phyloP scores from a whole-genome alignment of 2,797 vertebrate genomes.

The Rhynchotus rufescens region DNA sequence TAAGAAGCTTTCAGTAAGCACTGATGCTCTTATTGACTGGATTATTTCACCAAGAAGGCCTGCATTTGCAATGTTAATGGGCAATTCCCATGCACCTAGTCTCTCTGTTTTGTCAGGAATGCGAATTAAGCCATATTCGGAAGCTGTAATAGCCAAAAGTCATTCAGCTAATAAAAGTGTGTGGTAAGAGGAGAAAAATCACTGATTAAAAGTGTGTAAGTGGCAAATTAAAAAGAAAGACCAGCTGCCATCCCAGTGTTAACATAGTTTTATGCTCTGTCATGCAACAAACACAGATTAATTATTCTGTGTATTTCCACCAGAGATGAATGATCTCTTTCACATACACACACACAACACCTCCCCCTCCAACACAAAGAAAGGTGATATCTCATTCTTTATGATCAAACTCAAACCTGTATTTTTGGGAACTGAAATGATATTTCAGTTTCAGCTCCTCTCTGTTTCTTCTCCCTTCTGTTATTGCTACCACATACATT shows the following conservation, averaged over 20 bases:
- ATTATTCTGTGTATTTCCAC: background rate
- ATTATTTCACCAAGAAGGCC: background rate
- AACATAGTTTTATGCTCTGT: background rate
- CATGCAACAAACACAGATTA: background rate
- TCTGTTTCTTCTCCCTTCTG: background rate
- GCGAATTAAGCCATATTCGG: background rate
- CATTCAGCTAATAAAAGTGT: background rate
- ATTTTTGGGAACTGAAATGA: background rate
- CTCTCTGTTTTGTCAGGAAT: background rate
- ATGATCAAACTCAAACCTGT: background rate
- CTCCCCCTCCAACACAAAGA: background rate
- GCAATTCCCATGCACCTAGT: background rate
- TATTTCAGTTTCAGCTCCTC: background rate
- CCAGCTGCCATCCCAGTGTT: background rate
- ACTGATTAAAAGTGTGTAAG: background rate
- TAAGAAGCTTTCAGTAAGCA: background rate
- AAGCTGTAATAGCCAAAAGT: background rate
- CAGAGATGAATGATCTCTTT: background rate
- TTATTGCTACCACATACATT: background rate
- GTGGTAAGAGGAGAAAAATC: background rate
- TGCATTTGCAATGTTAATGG: background rate
- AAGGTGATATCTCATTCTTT: background rate
- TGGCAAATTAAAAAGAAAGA: background rate
- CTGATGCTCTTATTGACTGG: background rate
- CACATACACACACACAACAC: background rate